These are phyloP conservation scores for Coreius guichenoti DNA, from an alignment of 2,797 vertebrate genomes.

Conservation along the genomic window DNA sequence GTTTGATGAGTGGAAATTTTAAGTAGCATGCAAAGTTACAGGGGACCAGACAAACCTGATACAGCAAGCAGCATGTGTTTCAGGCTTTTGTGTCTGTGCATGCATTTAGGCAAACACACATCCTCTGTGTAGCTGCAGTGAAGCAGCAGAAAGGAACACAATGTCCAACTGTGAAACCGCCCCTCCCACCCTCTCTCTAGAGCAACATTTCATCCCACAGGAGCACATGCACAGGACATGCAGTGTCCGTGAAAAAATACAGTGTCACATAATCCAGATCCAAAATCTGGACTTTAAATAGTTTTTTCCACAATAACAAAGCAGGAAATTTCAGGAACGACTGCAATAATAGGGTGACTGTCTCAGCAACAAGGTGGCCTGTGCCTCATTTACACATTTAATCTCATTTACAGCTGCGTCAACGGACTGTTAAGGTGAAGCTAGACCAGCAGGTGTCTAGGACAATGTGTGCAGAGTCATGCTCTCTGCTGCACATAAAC, in stretches of 20 bases:
- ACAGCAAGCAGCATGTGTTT: not conserved
- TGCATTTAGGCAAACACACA: slow-evolving; percentile 9
- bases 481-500: not conserved
- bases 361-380: not conserved
- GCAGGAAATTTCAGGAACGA: not conserved
- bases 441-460: not conserved
- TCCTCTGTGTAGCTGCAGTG: slow-evolving; percentile 6
- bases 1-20: slow-evolving; percentile 1
- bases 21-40: not conserved
- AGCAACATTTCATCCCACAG: slow-evolving; percentile 41
- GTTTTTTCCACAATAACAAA: not conserved
- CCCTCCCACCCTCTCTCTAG: slow-evolving; percentile 24
- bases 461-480: slow-evolving; percentile 3
- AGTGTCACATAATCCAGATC: not conserved
- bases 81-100: not conserved
- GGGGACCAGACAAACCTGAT: not conserved
- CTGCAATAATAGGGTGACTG: slow-evolving; percentile 10
- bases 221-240: slow-evolving; percentile 19
- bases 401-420: slow-evolving; percentile 70
- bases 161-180: slow-evolving; percentile 50
- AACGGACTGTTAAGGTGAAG: slow-evolving; percentile 3
- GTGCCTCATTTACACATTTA: slow-evolving; percentile 74
- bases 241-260: not conserved
- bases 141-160: slow-evolving; percentile 53
- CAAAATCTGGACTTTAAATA: slow-evolving; percentile 5